Conservation (phyloP, 2,888 invertebrate species). For the Ctenicera cuprea region DNA sequence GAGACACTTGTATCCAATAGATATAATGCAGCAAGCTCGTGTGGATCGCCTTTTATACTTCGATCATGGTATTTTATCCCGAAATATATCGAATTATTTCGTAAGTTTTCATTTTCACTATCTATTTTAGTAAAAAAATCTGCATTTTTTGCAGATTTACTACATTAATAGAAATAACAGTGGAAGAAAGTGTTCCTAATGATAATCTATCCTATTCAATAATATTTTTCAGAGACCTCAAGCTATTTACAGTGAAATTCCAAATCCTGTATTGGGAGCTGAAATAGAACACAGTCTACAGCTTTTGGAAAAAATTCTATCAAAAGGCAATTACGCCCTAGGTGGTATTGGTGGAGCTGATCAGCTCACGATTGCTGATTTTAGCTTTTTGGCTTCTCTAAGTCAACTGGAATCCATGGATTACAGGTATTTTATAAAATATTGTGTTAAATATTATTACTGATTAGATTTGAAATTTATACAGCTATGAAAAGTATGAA, state of each 20-base stretch:
- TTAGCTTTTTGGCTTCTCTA: conserved; percentile 40
- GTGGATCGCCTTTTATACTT: conserved; percentile 45
- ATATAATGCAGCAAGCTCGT: conserved; percentile 36
- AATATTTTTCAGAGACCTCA: conserved; percentile 42
- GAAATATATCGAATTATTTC: conserved; percentile 43
- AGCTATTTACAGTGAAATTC: conserved; percentile 20
- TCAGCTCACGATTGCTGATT: conserved; percentile 44
- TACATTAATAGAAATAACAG: no score
- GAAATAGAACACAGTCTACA: conserved; percentile 40
- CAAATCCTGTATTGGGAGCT: conserved; percentile 47
- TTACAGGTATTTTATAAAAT: conserved; percentile 45
- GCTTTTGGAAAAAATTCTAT: conserved; percentile 39
- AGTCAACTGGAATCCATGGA: conserved; percentile 46
- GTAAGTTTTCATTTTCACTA: no score
- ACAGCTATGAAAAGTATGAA: conserved; percentile 35
- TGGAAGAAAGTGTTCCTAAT: neutral
- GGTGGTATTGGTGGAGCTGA: conserved; percentile 38
- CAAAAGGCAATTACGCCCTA: conserved; percentile 33
- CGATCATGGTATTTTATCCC: conserved; percentile 41
- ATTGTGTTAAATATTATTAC: neutral
- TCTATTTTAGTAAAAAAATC: no score
- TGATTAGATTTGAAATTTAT: conserved; percentile 6
- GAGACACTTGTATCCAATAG: conserved; percentile 37
- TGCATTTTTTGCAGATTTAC: no score
- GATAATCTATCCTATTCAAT: neutral